Evolutionary conservation across 1,140 invertebrate species (phyloP).

Genomic region (Drosophila nigromelanica): DNA sequence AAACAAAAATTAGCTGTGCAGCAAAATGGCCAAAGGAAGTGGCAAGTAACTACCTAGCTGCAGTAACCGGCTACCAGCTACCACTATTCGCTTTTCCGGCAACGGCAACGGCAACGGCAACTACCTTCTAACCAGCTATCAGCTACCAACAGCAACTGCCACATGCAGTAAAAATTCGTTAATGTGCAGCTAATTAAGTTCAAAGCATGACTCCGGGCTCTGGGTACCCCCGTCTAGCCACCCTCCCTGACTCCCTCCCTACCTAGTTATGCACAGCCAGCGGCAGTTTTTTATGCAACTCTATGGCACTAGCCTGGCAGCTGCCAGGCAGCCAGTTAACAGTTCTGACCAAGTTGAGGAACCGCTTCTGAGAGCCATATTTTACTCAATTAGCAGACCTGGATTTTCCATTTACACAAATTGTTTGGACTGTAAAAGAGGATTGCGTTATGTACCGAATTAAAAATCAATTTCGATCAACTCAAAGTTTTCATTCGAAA

Average conservation of each 20-base stretch:
- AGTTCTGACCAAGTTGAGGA: slow-evolving; percentile 26
- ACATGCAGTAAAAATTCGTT: slow-evolving; percentile 79
- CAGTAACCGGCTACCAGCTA: slow-evolving; percentile 55
- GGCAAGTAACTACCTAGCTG: slow-evolving; percentile 70
- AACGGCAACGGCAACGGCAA: not conserved
- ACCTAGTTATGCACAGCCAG: slow-evolving; percentile 16
- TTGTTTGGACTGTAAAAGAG: not conserved
- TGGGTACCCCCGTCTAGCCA: slow-evolving; percentile 36
- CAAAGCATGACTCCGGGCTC: slow-evolving; percentile 73
- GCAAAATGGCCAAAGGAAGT: slow-evolving; percentile 79
- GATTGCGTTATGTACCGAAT: not conserved
- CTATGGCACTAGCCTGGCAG: not conserved
- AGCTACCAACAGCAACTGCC: slow-evolving; percentile 31
- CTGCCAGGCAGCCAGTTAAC: slow-evolving; percentile 11
- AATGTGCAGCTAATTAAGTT: slow-evolving; percentile 82
- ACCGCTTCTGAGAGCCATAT: slow-evolving; percentile 4
- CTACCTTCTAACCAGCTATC: too few relatives aligned
- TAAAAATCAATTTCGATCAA: not conserved
- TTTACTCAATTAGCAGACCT: slow-evolving; percentile 31
- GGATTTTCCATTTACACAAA: slow-evolving; percentile 11
- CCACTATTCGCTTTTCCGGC: slow-evolving; percentile 4
- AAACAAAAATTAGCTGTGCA: slow-evolving; percentile 80
- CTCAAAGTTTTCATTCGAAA: not conserved
- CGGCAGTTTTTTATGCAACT: slow-evolving; percentile 7
- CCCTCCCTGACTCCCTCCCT: slow-evolving; percentile 6